Evolutionary conservation across 2,113 vertebrate genomes (phyloP).

Genomic region (Malurus alboscapulatus): DNA sequence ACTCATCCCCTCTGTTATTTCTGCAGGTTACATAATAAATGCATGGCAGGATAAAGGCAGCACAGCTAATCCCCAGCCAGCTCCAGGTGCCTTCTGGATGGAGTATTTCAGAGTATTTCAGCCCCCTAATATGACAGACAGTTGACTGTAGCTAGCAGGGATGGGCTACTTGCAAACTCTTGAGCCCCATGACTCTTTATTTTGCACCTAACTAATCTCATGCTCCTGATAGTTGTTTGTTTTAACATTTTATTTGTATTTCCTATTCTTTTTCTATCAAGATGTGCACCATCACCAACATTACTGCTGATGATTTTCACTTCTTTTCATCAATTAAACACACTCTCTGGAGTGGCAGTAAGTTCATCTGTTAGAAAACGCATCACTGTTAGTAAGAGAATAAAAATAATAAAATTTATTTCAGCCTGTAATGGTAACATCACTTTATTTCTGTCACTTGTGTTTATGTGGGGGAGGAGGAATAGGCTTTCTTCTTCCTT

Average conservation of each 20-base stretch:
- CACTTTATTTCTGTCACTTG: background rate
- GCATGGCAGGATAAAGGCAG: rapidly evolving
- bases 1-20: no score
- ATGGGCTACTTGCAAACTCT: background rate
- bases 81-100: background rate
- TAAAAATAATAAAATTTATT: constrained; percentile 27
- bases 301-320: constrained; percentile 36
- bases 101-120: background rate
- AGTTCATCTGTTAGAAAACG: constrained; percentile 19
- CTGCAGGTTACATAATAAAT: background rate
- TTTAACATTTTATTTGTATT: constrained; percentile 52
- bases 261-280: background rate
- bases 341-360: constrained; percentile 2
- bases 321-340: constrained; percentile 47
- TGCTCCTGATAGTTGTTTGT: background rate
- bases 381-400: constrained; percentile 27
- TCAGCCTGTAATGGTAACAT: background rate
- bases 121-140: background rate
- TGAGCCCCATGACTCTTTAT: background rate
- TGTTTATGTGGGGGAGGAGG: rapidly evolving
- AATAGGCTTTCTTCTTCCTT: background rate
- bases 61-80: rapidly evolving
- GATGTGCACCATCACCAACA: background rate
- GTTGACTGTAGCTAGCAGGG: background rate
- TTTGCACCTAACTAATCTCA: background rate